Conservation (phyloP, 2,888 invertebrate species). For the Cenopis cana region DNA sequence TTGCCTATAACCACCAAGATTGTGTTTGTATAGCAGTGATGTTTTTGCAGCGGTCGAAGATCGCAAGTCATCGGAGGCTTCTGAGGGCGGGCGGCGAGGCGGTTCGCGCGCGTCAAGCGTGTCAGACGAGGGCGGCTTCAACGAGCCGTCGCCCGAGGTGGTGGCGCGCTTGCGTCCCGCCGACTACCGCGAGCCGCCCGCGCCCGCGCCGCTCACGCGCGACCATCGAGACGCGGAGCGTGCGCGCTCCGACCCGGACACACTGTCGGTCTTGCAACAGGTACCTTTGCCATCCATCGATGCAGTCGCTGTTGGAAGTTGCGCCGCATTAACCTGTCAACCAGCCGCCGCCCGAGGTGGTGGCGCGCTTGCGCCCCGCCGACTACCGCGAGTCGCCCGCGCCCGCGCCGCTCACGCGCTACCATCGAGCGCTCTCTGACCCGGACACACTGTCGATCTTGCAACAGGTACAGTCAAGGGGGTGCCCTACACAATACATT, state of each 20-base stretch:
- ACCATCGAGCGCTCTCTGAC: constrained; percentile 73
- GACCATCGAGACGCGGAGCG: constrained; percentile 73
- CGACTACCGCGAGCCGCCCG: constrained; percentile 74
- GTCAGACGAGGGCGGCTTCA: constrained; percentile 89
- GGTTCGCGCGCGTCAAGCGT: constrained; percentile 88
- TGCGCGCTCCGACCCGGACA: constrained; percentile 77
- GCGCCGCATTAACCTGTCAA: too few species aligned
- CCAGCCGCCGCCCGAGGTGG: constrained; percentile 89
- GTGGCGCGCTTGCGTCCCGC: constrained; percentile 85
- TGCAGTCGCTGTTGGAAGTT: too few species aligned
- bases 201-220: constrained; percentile 65
- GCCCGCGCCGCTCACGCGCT: constrained; percentile 66
- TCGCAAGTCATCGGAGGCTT: constrained; percentile 81
- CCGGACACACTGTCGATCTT: constrained; percentile 79
- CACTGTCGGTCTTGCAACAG: constrained; percentile 79
- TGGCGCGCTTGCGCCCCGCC: constrained; percentile 84
- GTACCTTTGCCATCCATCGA: constrained; percentile 51
- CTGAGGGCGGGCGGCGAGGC: constrained; percentile 81
- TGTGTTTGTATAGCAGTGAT: not conserved
- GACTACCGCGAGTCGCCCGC: constrained; percentile 74
- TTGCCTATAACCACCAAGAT: not conserved
- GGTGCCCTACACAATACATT: too few species aligned
- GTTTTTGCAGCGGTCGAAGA: constrained; percentile 73
- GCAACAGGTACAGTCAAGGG: too few species aligned
- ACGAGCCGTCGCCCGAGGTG: constrained; percentile 89